phyloP scores from a whole-genome alignment of 2,888 invertebrate genomes.

The Germaria angustata region DNA sequence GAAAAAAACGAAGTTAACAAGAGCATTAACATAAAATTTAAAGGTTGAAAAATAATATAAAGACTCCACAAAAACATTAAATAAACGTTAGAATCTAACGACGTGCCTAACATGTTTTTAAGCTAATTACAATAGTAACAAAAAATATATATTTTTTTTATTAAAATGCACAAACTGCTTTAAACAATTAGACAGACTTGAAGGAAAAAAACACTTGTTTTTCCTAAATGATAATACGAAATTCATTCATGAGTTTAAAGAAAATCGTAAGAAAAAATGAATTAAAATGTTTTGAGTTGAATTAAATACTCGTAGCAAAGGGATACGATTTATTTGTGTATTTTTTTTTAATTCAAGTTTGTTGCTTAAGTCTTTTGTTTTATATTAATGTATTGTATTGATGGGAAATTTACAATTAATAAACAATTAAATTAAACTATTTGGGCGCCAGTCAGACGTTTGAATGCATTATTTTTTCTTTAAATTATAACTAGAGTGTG shows the following conservation, averaged over 20 bases:
- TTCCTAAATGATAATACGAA: slow-evolving; percentile 12
- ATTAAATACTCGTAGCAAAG: neutral
- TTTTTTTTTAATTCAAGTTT: neutral
- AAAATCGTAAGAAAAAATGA: neutral
- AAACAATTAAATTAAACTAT: slow-evolving; percentile 75
- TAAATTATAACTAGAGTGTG: slow-evolving; percentile 66
- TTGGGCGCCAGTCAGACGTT: slow-evolving; percentile 76
- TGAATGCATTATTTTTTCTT: slow-evolving; percentile 72
- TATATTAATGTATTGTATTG: slow-evolving; percentile 12
- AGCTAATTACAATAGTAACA: slow-evolving; percentile 64
- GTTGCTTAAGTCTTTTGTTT: slow-evolving; percentile 37
- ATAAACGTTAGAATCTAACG: slow-evolving; percentile 70
- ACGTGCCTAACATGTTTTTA: slow-evolving; percentile 60
- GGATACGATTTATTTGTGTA: neutral
- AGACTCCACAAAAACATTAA: slow-evolving; percentile 72
- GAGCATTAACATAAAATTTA: slow-evolving; percentile 62
- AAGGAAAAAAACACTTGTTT: slow-evolving; percentile 62
- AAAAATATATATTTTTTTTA: no score
- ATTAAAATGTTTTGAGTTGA: slow-evolving; percentile 8
- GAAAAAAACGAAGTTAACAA: slow-evolving; percentile 71
- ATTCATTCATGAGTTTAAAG: slow-evolving; percentile 43
- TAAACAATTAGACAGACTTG: neutral
- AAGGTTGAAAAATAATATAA: slow-evolving; percentile 31
- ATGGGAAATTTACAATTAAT: slow-evolving; percentile 67
- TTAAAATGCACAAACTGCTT: slow-evolving; percentile 28